phyloP scores from a whole-genome alignment of 2,113 vertebrate species.

The Thoracochromis brauschi region DNA sequence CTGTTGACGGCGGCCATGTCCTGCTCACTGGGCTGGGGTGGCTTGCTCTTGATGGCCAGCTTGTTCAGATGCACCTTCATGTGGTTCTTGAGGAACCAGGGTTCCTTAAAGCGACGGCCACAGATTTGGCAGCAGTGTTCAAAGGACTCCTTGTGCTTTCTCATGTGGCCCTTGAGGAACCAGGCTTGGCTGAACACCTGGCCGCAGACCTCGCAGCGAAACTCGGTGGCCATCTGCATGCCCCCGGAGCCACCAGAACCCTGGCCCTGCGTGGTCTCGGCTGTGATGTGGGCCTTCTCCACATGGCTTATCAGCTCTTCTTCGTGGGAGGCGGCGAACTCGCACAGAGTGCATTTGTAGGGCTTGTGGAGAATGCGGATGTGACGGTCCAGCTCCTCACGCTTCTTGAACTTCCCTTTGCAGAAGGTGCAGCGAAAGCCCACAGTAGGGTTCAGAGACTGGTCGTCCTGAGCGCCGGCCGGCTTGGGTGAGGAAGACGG shows the following conservation, averaged over 20 bases:
- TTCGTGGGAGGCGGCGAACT: conserved; percentile 94
- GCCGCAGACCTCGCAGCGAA: conserved; percentile 93
- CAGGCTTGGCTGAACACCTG: conserved; percentile 98
- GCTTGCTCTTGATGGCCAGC: conserved; percentile 92
- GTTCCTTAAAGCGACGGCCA: conserved; percentile 95
- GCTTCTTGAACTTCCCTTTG: conserved; percentile 99
- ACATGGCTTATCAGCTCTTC: conserved; percentile 96
- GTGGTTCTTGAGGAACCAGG: conserved; percentile 99
- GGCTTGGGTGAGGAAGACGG: conserved; percentile 87
- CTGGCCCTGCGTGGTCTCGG: conserved; percentile 86
- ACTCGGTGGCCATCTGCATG: conserved; percentile 84
- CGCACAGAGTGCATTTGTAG: conserved; percentile 97
- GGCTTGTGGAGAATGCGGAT: conserved; percentile 98
- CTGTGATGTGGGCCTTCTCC: conserved; percentile 97
- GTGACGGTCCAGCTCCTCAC: conserved; percentile 93
- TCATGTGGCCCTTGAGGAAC: conserved; percentile 99
- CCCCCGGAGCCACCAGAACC: conserved; percentile 75
- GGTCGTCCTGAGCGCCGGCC: conserved; percentile 79
- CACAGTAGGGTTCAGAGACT: conserved; percentile 71
- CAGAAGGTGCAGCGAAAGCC: conserved; percentile 98
- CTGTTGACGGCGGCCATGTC: conserved; percentile 69
- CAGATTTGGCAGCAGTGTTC: conserved; percentile 99
- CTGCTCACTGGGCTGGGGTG: conserved; percentile 71
- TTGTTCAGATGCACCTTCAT: conserved; percentile 99
- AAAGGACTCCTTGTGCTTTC: conserved; percentile 99